Base-by-base conservation (phyloP, 1,140 invertebrate genomes). In the Solenopsis fugax region DNA sequence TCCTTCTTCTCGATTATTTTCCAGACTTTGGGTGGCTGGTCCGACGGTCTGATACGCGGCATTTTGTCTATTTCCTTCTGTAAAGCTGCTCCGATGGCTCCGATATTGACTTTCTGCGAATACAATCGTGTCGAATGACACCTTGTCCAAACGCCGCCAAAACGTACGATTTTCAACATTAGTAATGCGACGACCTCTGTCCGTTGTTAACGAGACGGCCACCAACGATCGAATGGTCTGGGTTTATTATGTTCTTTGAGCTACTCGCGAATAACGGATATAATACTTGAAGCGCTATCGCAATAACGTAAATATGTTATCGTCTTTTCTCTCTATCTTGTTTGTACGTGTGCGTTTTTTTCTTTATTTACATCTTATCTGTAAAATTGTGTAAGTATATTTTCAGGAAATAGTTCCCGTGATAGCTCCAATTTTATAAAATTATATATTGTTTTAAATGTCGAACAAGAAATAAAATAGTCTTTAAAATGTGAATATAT, bases 11-110 rank as follows among this genome's bases (percentile, higher is more conserved):
- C 88, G 0, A 92, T 16, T 0, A 64, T 21, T 5, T 75, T 71
- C 89, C 89, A 93, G 10, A 93, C 71, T 29, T 88, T 90, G 24
- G 90, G 86, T 29, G 93, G 93, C 12, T 81, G 77, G 2, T 89
- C 91, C 0, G 84, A 29, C 0, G 92, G 89, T 16, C 91, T 89
- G n/a, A 84, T 3, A 9, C 18, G 24, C 2, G 12, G 9, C 18
- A 84, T 75, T 2, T 60, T 71, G 0, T 75, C n/a, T 37, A 24
- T 58, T 13, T 13, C 0, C 18, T 84, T 60, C 9, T 21, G 48
- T 12, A 84, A 18, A 21, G 34, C 37, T 6, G 10, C 0, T 34
- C 29, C n/a, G 3, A 34, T 48, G 9, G 7, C 10, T 16, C 12
- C 12, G 0, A 45, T 45, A 4, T 10, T 73, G 9, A 58, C 41